Evolutionary conservation across 1,140 invertebrate species (phyloP).

Genomic region (Melipona quadrifasciata): DNA sequence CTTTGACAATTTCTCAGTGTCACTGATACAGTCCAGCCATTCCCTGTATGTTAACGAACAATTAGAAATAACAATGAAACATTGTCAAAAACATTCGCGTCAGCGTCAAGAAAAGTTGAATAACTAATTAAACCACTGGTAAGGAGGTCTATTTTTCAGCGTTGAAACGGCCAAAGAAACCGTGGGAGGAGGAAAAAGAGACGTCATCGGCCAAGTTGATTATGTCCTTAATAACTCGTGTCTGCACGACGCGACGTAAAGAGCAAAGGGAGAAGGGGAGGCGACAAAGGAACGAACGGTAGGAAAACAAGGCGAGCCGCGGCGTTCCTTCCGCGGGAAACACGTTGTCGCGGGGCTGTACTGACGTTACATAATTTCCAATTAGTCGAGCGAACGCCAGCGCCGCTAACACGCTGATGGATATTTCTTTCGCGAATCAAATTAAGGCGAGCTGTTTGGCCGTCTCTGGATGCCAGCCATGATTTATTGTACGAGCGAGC

Average conservation of each 20-base stretch:
- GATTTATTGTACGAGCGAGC: background rate
- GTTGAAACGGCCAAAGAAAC: background rate
- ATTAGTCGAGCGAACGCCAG: constrained; percentile 38
- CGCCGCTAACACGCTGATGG: background rate
- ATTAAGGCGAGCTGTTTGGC: background rate
- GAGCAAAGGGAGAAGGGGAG: background rate
- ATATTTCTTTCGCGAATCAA: constrained; percentile 4
- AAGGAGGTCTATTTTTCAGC: background rate
- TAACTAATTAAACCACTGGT: background rate
- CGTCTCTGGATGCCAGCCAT: background rate
- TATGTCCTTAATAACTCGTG: constrained; percentile 44
- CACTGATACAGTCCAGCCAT: too few species aligned
- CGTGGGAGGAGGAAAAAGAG: background rate
- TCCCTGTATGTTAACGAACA: too few species aligned
- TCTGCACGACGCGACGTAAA: background rate
- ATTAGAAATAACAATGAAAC: too few species aligned
- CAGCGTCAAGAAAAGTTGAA: background rate
- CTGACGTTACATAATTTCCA: constrained; percentile 51
- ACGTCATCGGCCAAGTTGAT: constrained; percentile 47
- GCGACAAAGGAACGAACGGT: constrained; percentile 19
- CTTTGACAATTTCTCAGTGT: too few species aligned
- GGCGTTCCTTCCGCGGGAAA: constrained; percentile 24
- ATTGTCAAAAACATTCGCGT: background rate
- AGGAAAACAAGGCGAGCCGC: background rate
- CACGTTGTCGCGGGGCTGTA: constrained; percentile 14